A percentile compares a stretch with the other conserved stretches of the same genome.
These are phyloP conservation scores for Cygnus buccinator DNA, from an alignment of 2,113 vertebrate genomes.

Conservation along the genomic window DNA sequence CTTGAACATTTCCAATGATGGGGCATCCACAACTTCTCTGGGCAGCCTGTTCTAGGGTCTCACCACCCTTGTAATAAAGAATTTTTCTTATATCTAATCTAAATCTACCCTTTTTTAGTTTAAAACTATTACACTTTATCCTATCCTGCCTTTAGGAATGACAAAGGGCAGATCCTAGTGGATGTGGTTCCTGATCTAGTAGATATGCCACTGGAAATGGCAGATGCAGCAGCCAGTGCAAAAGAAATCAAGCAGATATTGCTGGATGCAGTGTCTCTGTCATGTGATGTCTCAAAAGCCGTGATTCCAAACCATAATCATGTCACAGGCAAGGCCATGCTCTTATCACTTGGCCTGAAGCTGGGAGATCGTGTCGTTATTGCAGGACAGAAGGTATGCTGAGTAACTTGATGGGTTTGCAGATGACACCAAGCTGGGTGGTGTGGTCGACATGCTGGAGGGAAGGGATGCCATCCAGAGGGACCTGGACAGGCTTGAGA, in stretches of 20 bases:
- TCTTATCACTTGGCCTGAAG: slow-evolving; percentile 84
- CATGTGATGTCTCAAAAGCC: slow-evolving; percentile 72
- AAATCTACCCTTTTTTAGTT: not conserved
- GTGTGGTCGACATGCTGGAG: not conserved
- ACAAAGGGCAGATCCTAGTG: slow-evolving; percentile 88
- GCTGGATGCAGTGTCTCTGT: slow-evolving; percentile 82
- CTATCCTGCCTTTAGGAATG: slow-evolving; percentile 75
- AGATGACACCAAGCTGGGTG: not conserved
- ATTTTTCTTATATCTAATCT: not conserved
- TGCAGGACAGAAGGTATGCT: slow-evolving; percentile 92
- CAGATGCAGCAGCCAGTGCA: slow-evolving; percentile 89
- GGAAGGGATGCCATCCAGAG: not conserved
- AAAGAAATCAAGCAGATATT: slow-evolving; percentile 89
- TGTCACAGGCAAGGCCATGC: slow-evolving; percentile 78
- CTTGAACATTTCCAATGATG: not conserved
- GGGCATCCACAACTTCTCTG: not conserved
- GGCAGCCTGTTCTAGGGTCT: not conserved
- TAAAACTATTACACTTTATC: not conserved
- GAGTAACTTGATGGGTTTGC: not conserved
- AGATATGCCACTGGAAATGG: slow-evolving; percentile 95
- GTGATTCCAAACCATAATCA: slow-evolving; percentile 70
- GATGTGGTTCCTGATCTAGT: slow-evolving; percentile 94
- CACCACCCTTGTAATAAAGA: not conserved
- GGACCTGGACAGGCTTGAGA: not conserved
- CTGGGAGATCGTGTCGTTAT: slow-evolving; percentile 94